A percentile compares a stretch with the other conserved stretches of the same genome.
Conservation (phyloP, 1,140 invertebrate genomes). For the Panonychus citri region DNA sequence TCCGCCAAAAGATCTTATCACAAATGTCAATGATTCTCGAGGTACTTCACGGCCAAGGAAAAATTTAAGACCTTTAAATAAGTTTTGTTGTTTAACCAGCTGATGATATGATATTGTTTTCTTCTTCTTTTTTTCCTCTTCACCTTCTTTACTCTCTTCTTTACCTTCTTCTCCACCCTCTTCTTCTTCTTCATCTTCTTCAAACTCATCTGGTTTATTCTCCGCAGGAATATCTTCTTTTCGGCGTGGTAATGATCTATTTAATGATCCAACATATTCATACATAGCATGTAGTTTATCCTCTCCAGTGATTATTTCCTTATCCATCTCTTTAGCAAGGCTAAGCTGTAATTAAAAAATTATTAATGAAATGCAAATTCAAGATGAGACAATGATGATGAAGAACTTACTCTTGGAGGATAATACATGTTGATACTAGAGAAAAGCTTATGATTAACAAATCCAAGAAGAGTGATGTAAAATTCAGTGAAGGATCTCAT, state of each 20-base stretch:
- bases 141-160: too few species aligned
- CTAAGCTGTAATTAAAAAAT: neutral
- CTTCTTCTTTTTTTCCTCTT: conserved; percentile 8
- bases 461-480: conserved; percentile 77
- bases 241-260: conserved; percentile 1
- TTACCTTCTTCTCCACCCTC: conserved; percentile 8
- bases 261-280: conserved; percentile 5
- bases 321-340: neutral
- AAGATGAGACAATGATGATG: too few species aligned
- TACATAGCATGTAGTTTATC: conserved; percentile 1
- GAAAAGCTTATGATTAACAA: conserved; percentile 79
- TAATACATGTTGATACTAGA: conserved; percentile 73
- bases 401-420: conserved; percentile 66
- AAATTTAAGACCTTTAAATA: conserved; percentile 80
- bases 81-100: conserved; percentile 35
- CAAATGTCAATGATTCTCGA: conserved; percentile 30
- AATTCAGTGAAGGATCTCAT: conserved; percentile 98
- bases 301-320: neutral
- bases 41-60: conserved; percentile 71
- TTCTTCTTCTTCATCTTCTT: conserved; percentile 1
- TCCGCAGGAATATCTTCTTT: neutral
- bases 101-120: conserved; percentile 13
- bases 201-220: neutral
- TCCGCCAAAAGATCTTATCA: conserved; percentile 56
- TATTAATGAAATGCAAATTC: neutral